A percentile compares a stretch with the other conserved stretches of the same genome.
phyloP scores from a whole-genome alignment of 2,113 vertebrate genomes.

The rat (Rattus norvegicus) region GRCr8 NC_086023.1:137186501-137187000 shows the following conservation, averaged over 20 bases:
- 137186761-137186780: too few species aligned
- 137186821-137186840: too few species aligned
- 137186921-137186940: too few species aligned
- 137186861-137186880: too few species aligned
- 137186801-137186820: too few species aligned
- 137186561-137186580: not conserved
- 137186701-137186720: too few species aligned
- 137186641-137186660: not conserved
- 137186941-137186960: too few species aligned
- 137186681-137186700: not conserved
- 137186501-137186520: not conserved
- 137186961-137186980: not conserved
- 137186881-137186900: too few species aligned
- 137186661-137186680: not conserved
- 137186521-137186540: not conserved
- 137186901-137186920: too few species aligned
- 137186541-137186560: not conserved
- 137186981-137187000: not conserved
- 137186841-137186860: too few species aligned
- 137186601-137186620: not conserved
- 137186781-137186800: not conserved
- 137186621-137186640: not conserved
- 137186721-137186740: too few species aligned
- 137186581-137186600: not conserved
- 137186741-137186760: too few species aligned